phyloP scores from a whole-genome alignment of 2,888 invertebrate genomes.

The Dioctria rufipes region DNA sequence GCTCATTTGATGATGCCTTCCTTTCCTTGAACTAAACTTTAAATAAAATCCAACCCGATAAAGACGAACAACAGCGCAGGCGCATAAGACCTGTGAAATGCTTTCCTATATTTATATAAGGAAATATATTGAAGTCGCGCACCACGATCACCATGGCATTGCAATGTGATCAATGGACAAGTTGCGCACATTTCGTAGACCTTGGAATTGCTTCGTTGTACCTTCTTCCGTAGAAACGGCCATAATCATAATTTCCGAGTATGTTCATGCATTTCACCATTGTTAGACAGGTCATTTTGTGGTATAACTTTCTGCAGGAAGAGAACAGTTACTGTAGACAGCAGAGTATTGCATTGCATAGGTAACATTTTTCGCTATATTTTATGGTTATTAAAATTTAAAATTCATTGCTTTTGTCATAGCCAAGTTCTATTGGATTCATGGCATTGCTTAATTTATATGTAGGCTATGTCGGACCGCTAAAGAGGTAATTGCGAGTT shows the following conservation, averaged over 20 bases:
- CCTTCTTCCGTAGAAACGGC: slow-evolving; percentile 37
- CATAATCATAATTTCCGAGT: slow-evolving; percentile 33
- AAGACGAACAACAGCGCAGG: slow-evolving; percentile 34
- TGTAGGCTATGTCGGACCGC: not conserved
- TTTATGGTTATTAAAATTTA: slow-evolving; percentile 29
- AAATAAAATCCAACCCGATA: slow-evolving; percentile 41
- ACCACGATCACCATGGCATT: slow-evolving; percentile 30
- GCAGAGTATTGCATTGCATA: not conserved
- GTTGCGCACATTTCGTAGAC: slow-evolving; percentile 24
- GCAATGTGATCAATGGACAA: slow-evolving; percentile 42
- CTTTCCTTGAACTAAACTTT: not conserved
- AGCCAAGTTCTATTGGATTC: not conserved
- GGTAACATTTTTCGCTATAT: slow-evolving; percentile 29
- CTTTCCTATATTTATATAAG: slow-evolving; percentile 22
- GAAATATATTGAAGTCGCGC: not conserved
- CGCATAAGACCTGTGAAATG: slow-evolving; percentile 7
- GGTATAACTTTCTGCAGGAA: slow-evolving; percentile 4
- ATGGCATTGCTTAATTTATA: not conserved
- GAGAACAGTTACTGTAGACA: not conserved
- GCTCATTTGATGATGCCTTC: slow-evolving; percentile 19
- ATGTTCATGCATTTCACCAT: slow-evolving; percentile 38
- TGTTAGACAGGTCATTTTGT: slow-evolving; percentile 40
- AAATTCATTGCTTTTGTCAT: slow-evolving; percentile 38
- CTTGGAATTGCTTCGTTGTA: slow-evolving; percentile 22
- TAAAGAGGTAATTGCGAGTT: not conserved